Conservation (phyloP, 1,140 invertebrate genomes). For the Orussus abietinus region DNA sequence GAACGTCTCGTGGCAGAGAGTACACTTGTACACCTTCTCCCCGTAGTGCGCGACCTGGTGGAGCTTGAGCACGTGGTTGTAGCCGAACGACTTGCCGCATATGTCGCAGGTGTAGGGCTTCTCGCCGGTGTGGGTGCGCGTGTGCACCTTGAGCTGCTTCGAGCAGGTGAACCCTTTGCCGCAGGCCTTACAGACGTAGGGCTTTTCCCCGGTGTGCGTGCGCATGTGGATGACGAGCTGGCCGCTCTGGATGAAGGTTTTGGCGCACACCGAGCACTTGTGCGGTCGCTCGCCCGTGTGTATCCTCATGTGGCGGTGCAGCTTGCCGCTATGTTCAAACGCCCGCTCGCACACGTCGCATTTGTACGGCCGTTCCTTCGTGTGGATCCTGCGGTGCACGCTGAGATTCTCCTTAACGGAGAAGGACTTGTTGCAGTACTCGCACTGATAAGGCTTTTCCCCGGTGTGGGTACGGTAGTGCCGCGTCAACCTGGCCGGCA, state of each 20-base stretch:
- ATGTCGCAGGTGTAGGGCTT: slow-evolving; percentile 72
- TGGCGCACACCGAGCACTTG: slow-evolving; percentile 87
- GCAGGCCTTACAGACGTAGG: slow-evolving; percentile 82
- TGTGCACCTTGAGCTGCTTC: slow-evolving; percentile 84
- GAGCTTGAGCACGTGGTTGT: slow-evolving; percentile 83
- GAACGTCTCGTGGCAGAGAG: slow-evolving; percentile 83
- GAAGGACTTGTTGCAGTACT: slow-evolving; percentile 88
- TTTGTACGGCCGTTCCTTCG: slow-evolving; percentile 79
- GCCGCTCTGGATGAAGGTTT: slow-evolving; percentile 87
- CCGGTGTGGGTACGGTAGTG: slow-evolving; percentile 91
- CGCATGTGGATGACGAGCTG: slow-evolving; percentile 80
- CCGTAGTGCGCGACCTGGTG: slow-evolving; percentile 89
- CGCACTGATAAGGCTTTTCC: slow-evolving; percentile 81
- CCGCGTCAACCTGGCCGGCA: slow-evolving; percentile 83
- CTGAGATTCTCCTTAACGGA: slow-evolving; percentile 90
- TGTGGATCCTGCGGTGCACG: slow-evolving; percentile 87
- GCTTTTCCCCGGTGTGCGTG: slow-evolving; percentile 87
- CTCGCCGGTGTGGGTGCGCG: slow-evolving; percentile 81
- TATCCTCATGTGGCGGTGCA: slow-evolving; percentile 89
- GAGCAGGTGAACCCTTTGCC: slow-evolving; percentile 87
- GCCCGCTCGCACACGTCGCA: slow-evolving; percentile 87
- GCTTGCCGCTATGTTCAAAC: slow-evolving; percentile 88
- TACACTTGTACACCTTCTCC: slow-evolving; percentile 88
- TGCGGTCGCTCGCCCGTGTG: slow-evolving; percentile 91
- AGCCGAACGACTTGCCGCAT: slow-evolving; percentile 81